Evolutionary conservation across 2,797 vertebrate genomes (phyloP), one percentile per base, ranked within the genome.

Genomic region (Staurois parvus): DNA sequence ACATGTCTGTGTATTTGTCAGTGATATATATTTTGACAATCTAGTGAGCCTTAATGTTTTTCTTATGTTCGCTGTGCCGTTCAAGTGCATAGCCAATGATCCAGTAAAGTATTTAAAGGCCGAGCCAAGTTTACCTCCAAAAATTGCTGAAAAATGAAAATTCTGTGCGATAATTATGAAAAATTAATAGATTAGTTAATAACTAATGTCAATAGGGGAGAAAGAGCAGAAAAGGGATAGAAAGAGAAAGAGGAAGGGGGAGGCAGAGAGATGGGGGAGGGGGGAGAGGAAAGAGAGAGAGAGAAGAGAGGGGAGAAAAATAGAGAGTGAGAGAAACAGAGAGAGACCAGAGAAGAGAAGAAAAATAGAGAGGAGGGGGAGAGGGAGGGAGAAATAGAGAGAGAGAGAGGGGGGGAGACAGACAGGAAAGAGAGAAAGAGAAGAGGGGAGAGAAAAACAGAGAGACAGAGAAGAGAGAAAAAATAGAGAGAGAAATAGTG

Each of bases 1-100:
- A 83, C 62, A 79, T 83, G 73, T 74, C 75, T 79, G 40, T 74
- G 80, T 83, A 30, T 74, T 87, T 87, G 85, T 87, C 85, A 87
- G 85, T 87, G 85, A 87, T 87, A 79, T 87, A 87, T 87, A 70
- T 78, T 87, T 87, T 87, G 85, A 87, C 85, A 87, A 87, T 87
- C 85, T 83, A 82, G 85, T 87, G 85, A 87, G 40, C 85, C 42
- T 87, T 83, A 87, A 87, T 87, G 81, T 83, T 87, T 82, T 86
- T 83, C 80, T 83, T 87, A 83, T 68, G 81, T 79, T 59, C 40
- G 76, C 59, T 45, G 77, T 76, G 77, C 80, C 56, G 64, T 82
- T 83, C 85, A 83, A 86, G 73, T 83, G 85, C 85, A 83, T 79
- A 70, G 34, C 69, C 81, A 87, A 72, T 83, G 85, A 87, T 87